Percentiles rank a stretch among this genome's conserved stretches.
Conservation (phyloP, 2,113 vertebrate species). For the Oxyura jamaicensis region DNA sequence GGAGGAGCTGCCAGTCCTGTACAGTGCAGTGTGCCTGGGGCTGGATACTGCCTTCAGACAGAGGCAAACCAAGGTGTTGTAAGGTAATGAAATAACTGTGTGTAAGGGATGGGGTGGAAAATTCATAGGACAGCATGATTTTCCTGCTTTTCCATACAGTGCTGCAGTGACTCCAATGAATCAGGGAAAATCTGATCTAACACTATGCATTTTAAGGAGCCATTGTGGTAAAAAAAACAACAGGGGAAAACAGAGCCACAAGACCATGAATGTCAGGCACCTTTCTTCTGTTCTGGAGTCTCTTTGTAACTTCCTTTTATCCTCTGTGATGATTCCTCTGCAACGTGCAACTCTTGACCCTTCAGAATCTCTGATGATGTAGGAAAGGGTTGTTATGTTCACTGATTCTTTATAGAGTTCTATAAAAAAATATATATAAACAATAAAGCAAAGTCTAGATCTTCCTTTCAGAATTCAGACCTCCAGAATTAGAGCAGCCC, state of each 20-base stretch:
- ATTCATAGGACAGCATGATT: not conserved
- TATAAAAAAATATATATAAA: not conserved
- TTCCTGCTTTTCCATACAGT: not conserved
- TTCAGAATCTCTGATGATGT: not conserved
- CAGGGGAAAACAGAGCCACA: not conserved
- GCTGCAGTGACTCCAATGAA: not conserved
- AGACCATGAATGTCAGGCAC: not conserved
- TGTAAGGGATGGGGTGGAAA: not conserved
- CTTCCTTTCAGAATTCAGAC: not conserved
- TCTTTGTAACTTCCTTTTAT: not conserved
- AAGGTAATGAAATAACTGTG: not conserved
- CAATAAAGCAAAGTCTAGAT: not conserved
- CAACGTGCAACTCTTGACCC: not conserved
- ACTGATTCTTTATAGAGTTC: not conserved
- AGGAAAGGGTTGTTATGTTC: not conserved
- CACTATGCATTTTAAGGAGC: not conserved
- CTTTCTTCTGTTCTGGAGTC: not conserved
- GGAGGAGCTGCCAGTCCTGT: not conserved
- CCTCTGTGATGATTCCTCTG: not conserved
- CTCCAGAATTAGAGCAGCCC: slow-evolving; percentile 4
- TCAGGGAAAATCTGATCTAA: not conserved
- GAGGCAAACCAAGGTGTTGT: not conserved
- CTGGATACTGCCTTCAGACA: not conserved
- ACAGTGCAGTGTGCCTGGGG: not conserved
- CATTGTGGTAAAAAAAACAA: not conserved